These are phyloP conservation scores for Aegithalos caudatus DNA, from an alignment of 2,113 vertebrate genomes.

Conservation along the genomic window DNA sequence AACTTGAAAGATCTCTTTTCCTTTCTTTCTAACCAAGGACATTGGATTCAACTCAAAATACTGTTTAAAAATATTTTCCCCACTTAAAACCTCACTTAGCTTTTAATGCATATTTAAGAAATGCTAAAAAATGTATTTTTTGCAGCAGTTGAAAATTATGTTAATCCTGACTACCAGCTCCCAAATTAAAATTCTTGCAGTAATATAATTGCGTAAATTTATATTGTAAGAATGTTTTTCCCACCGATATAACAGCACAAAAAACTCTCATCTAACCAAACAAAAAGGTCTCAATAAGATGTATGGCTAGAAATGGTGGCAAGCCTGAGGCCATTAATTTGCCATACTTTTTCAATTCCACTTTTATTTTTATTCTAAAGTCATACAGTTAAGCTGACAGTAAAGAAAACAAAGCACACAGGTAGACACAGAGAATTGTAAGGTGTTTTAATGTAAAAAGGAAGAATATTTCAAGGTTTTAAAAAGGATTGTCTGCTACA, in stretches of 20 bases:
- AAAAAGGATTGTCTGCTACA: background rate
- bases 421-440: background rate
- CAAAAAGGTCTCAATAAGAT: background rate
- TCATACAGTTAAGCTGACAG: background rate
- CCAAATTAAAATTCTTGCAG: background rate
- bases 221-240: background rate
- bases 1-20: background rate
- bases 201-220: background rate
- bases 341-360: background rate
- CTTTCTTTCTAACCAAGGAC: background rate
- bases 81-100: background rate
- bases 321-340: background rate
- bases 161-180: background rate
- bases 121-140: background rate
- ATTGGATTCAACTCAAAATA: background rate
- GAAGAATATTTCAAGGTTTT: background rate
- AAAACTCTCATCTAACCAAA: background rate
- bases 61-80: background rate
- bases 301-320: background rate
- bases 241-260: background rate
- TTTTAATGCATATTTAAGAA: background rate
- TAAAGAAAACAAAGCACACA: background rate
- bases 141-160: background rate
- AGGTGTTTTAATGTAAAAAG: background rate
- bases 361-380: background rate